Conservation (phyloP, 92 coral and sea anemone species). For the Palythoa caribaeorum region DNA sequence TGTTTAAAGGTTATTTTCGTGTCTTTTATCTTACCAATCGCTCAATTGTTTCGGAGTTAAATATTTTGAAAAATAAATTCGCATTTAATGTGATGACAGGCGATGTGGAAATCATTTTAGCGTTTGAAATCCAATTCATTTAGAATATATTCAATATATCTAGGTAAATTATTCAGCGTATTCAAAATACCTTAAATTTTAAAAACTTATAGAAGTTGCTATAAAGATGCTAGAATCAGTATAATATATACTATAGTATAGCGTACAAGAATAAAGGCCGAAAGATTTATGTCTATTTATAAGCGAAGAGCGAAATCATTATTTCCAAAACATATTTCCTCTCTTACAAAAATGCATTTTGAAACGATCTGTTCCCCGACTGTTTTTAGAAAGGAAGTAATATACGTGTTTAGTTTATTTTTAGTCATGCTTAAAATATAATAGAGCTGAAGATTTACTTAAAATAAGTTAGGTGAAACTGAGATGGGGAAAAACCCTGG, state of each 20-base stretch:
- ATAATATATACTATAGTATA: not conserved
- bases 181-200: not conserved
- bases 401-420: slow-evolving; percentile 23
- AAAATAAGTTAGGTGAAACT: not conserved
- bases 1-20: not conserved
- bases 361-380: slow-evolving; percentile 21
- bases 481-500: slow-evolving; percentile 64
- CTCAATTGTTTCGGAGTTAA: not conserved
- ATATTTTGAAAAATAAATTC: not conserved
- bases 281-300: not conserved
- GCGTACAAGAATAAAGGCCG: not conserved
- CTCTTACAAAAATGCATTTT: not conserved
- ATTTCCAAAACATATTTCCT: not conserved
- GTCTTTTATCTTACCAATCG: not conserved
- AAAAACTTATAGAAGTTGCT: not conserved
- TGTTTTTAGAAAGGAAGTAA: slow-evolving; percentile 31
- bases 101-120: not conserved
- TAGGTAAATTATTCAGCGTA: not conserved
- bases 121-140: not conserved
- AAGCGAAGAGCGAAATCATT: not conserved
- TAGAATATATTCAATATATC: not conserved
- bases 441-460: not conserved
- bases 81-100: not conserved
- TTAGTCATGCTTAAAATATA: slow-evolving; percentile 28
- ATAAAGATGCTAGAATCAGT: not conserved